Evolutionary conservation across 2,797 vertebrate genomes (phyloP), one percentile per base, ranked within the genome.

Genomic region (Hippocampus kuda): DNA sequence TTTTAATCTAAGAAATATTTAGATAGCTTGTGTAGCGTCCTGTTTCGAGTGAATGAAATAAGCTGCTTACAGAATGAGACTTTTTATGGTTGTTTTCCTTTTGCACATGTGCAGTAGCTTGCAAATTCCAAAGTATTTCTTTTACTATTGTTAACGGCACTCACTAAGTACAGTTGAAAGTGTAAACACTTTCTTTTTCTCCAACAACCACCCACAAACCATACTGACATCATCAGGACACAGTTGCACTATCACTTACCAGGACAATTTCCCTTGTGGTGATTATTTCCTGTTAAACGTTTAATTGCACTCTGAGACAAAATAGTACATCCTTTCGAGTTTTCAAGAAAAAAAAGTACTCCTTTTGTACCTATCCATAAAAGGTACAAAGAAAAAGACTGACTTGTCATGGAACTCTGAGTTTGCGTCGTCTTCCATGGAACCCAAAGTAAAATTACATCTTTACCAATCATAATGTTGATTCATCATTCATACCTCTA

Each of bases 131-230:
- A 16, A 46, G 6, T 27, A 30, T 56, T n/a, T 22, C 10, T n/a
- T 42, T 57, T 20, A 68, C 12, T 44, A 15, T 68, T 48, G 27
- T 41, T 66, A 13, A 68, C 53, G 64, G 44, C 65, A 30, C 42
- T 44, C 18, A 38, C 15, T 34, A 20, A 61, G 16, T 34, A 61
- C 42, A 9, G 26, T 59, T 51, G 6, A 3, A 46, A 54, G 66
- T 63, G 38, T 53, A 68, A 67, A 68, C 67, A 74, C 62, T 74
- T 77, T 79, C 75, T 64, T 76, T 64, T 71, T 30, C 5, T 49
- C 15, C 11, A 65, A 74, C 70, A 79, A 44, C 74, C 69, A 76
- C 77, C 68, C 73, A 80, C 72, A 75, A 77, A 70, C 63, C 70
- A 73, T 76, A 77, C 68, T 74, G 75, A 67, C 60, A 67, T 38